phyloP scores from a whole-genome alignment of 2,113 vertebrate species.

The Noctilio leporinus region DNA sequence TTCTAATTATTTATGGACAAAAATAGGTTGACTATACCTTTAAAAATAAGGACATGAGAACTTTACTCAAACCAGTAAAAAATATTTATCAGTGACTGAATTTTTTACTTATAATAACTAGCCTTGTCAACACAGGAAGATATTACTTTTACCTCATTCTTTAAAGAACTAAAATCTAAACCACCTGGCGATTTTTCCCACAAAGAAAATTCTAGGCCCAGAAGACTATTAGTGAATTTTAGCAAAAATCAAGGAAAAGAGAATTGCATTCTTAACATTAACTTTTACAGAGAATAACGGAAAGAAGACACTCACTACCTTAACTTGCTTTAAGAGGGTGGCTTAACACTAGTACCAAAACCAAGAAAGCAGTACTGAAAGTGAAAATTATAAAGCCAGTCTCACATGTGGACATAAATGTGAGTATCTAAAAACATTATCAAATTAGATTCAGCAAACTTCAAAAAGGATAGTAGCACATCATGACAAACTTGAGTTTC shows the following conservation, averaged over 20 bases:
- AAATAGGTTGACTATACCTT: not conserved
- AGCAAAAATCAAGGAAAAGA: not conserved
- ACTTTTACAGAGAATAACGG: not conserved
- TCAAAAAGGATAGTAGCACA: not conserved
- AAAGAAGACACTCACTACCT: not conserved
- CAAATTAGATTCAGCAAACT: constrained; percentile 19
- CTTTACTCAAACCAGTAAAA: not conserved
- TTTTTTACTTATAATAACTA: constrained; percentile 15
- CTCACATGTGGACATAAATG: not conserved
- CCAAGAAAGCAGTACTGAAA: not conserved
- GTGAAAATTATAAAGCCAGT: not conserved
- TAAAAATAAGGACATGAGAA: not conserved
- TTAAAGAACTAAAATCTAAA: not conserved
- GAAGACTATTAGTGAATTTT: not conserved
- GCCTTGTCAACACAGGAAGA: not conserved
- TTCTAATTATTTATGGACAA: not conserved
- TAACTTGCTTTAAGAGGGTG: not conserved
- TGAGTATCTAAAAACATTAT: not conserved
- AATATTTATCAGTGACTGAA: not conserved
- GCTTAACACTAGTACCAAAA: not conserved
- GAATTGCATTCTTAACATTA: not conserved
- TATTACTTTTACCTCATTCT: not conserved
- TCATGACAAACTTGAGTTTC: not conserved
- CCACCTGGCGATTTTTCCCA: not conserved
- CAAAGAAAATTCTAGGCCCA: not conserved